Evolutionary conservation across 2,888 invertebrate species (phyloP).

Genomic region (Aphodius sticticus): DNA sequence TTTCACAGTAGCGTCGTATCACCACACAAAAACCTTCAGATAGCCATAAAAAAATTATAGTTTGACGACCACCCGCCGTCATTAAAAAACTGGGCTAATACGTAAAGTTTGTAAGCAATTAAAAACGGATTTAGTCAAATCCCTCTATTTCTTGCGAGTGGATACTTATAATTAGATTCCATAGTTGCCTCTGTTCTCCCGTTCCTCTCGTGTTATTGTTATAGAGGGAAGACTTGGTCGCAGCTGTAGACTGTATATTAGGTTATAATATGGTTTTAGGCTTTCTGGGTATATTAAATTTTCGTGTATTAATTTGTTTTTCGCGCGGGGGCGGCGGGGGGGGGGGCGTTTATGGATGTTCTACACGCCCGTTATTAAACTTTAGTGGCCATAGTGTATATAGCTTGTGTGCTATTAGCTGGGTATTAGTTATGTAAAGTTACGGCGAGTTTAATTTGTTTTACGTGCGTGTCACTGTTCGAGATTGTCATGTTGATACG

Average conservation of each 20-base stretch:
- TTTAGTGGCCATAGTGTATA: neutral
- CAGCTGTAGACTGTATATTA: neutral
- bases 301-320: conserved; percentile 4
- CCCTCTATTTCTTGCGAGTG: neutral
- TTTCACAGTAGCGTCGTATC: too few species aligned
- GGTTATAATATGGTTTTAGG: neutral
- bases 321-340: neutral
- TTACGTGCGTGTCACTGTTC: conserved; percentile 4
- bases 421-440: neutral
- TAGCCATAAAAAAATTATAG: neutral
- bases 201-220: neutral
- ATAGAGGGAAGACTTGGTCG: neutral
- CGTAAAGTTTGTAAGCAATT: neutral
- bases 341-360: neutral
- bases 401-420: neutral
- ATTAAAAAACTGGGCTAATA: neutral
- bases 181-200: neutral
- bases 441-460: neutral
- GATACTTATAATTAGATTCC: conserved; percentile 4
- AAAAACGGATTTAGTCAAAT: neutral
- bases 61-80: neutral
- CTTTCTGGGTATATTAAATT: neutral
- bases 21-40: too few species aligned
- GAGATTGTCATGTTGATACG: neutral
- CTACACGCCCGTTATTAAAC: neutral